Evolutionary conservation across 2,113 vertebrate species (phyloP), one percentile per base, ranked within the genome.

Genomic region (Opisthocomus hoazin): DNA sequence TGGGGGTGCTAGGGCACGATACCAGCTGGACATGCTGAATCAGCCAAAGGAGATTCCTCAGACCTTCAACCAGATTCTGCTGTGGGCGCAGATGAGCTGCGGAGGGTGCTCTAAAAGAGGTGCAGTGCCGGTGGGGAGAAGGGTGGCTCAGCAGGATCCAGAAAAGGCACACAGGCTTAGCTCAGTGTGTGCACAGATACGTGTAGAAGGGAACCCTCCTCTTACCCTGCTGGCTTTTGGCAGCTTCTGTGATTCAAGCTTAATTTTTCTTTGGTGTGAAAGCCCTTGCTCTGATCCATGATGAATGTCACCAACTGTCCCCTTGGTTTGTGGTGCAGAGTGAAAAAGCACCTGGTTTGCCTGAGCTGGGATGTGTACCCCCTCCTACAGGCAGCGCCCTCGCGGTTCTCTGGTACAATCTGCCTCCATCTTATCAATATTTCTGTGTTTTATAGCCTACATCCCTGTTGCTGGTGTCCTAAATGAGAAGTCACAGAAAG

Each of bases 331-430:
- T 0, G 1, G 37, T 14, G 43, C 16, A 22, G 41, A 36, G 41
- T 60, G 50, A 53, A 66, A 48, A 88, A 70, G n/a, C 45, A 41
- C 15, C 15, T 53, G 30, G 34, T 60, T 70, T 45, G 39, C 57
- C 32, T 39, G 22, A 41, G 34, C 15, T 56, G 11, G 26, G 27
- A 21, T 1, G 0, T 20, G 46, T 48, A 30, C 23, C 2, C 1
- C 48, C 22, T 64, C 36, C 58, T 84, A 36, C 81, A 83, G 65
- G 36, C 45, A 22, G 39, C 51, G 10, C 20, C n/a, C 24, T 82
- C 45, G 30, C 1, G 2, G 32, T 77, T 69, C 58, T 73, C 37
- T 45, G 11, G 37, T 39, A 37, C 69, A 24, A 4, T 81, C 60
- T 74, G 9, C 51, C 20, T 58, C 65, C 48, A 5, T 76, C 29